Conservation (phyloP, 2,888 invertebrate genomes). For the Hirtodrosophila duncani region DNA sequence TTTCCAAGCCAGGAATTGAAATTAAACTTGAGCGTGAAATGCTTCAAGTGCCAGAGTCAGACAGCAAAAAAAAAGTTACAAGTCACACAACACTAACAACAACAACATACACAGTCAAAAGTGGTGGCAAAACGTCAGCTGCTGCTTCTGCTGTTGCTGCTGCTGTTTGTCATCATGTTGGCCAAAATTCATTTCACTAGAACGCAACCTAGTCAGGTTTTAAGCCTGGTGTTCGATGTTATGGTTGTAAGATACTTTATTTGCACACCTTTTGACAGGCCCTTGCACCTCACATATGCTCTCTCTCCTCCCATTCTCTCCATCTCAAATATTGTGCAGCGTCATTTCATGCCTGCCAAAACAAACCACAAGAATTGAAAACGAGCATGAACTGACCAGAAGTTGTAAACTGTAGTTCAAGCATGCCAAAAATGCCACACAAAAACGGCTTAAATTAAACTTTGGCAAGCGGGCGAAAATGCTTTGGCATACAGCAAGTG, state of each 20-base stretch:
- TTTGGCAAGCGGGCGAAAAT: conserved; percentile 28
- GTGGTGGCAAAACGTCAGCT: not conserved
- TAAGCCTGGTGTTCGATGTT: no score
- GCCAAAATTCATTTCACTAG: conserved; percentile 31
- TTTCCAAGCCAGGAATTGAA: conserved; percentile 68
- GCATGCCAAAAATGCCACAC: conserved; percentile 55
- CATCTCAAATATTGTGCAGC: conserved; percentile 41
- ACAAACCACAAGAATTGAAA: conserved; percentile 32
- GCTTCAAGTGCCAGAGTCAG: conserved; percentile 27
- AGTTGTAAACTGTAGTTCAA: conserved; percentile 46
- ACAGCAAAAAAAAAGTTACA: conserved; percentile 61
- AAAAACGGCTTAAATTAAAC: conserved; percentile 55
- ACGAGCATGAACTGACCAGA: conserved; percentile 34
- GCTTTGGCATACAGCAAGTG: no score
- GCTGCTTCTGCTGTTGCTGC: conserved; percentile 3
- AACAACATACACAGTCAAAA: conserved; percentile 38
- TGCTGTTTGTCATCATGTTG: conserved; percentile 25
- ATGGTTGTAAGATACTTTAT: no score
- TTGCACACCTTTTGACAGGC: conserved; percentile 8
- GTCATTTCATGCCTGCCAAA: conserved; percentile 47
- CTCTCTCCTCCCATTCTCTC: not conserved
- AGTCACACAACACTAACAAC: conserved; percentile 66
- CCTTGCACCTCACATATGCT: conserved; percentile 17
- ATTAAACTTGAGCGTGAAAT: conserved; percentile 62
- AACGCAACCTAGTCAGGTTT: conserved; percentile 21